Conservation (phyloP, 2,113 vertebrate species). For the Rhinopomastus cyanomelas region DNA sequence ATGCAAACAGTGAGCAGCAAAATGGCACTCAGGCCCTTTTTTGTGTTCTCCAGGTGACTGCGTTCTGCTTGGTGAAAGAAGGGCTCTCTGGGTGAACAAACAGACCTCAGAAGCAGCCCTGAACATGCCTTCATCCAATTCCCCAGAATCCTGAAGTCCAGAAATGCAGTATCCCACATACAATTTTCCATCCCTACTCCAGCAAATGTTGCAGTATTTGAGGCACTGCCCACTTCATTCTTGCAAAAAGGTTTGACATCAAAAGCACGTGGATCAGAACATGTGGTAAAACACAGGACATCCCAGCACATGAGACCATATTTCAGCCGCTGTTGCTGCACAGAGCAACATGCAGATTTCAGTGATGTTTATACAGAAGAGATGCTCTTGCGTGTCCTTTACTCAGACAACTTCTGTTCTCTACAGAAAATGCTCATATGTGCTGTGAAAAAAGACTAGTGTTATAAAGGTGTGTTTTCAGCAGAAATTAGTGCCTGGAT, state of each 20-base stretch:
- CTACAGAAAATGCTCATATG: neutral
- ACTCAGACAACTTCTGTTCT: neutral
- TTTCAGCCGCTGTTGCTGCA: neutral
- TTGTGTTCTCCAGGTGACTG: neutral
- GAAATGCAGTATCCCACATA: neutral
- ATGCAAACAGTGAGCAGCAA: neutral
- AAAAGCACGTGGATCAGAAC: neutral
- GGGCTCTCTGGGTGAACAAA: fast-evolving
- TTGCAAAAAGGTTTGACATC: neutral
- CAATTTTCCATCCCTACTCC: neutral
- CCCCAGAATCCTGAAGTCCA: fast-evolving
- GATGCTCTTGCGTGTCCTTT: neutral
- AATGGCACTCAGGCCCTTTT: neutral
- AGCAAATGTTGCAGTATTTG: neutral
- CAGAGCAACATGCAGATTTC: neutral
- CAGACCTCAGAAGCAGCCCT: neutral
- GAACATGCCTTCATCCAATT: neutral
- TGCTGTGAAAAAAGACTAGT: neutral
- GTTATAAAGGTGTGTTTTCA: neutral
- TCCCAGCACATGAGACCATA: neutral
- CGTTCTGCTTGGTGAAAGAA: neutral
- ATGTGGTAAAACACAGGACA: fast-evolving
- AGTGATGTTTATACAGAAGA: neutral
- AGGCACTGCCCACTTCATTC: neutral
- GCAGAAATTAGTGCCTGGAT: neutral